These are phyloP conservation scores for Protobothrops flavoviridis DNA, from an alignment of 2,113 vertebrate species.

Conservation along the genomic window DNA sequence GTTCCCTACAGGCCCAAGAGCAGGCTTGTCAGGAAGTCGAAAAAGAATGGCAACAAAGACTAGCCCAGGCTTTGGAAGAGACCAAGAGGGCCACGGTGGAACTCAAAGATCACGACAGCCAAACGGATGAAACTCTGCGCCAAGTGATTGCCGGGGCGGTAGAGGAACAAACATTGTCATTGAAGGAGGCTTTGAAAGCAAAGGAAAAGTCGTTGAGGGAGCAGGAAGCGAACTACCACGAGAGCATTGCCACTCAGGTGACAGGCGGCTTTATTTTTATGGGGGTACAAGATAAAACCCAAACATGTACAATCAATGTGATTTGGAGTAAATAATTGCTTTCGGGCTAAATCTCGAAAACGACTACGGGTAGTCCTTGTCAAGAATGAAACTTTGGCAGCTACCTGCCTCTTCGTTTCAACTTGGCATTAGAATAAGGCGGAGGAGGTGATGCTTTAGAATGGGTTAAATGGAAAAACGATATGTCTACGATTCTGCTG, in stretches of 20 bases:
- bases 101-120: conserved; percentile 67
- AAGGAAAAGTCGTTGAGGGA: conserved; percentile 64
- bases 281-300: background rate
- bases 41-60: conserved; percentile 74
- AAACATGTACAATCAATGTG: background rate
- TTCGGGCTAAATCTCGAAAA: background rate
- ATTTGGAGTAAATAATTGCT: background rate
- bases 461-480: too few relatives aligned
- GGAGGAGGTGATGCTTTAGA: too few relatives aligned
- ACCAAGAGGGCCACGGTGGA: conserved; percentile 54
- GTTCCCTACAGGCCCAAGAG: conserved; percentile 66
- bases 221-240: conserved; percentile 69
- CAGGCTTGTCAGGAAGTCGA: conserved; percentile 70
- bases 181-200: conserved; percentile 67
- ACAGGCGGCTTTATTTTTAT: conserved; percentile 18
- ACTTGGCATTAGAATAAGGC: too few relatives aligned
- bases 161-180: conserved; percentile 60
- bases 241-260: conserved; percentile 83
- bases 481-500: too few relatives aligned
- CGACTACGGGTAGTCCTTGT: too few relatives aligned
- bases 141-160: conserved; percentile 34
- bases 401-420: too few relatives aligned
- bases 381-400: too few relatives aligned
- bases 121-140: conserved; percentile 66
- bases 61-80: conserved; percentile 67